A percentile compares a stretch with the other conserved stretches of the same genome.
These are phyloP conservation scores for Butastur rufipennis DNA, from an alignment of 2,113 vertebrate genomes.

Conservation along the genomic window DNA sequence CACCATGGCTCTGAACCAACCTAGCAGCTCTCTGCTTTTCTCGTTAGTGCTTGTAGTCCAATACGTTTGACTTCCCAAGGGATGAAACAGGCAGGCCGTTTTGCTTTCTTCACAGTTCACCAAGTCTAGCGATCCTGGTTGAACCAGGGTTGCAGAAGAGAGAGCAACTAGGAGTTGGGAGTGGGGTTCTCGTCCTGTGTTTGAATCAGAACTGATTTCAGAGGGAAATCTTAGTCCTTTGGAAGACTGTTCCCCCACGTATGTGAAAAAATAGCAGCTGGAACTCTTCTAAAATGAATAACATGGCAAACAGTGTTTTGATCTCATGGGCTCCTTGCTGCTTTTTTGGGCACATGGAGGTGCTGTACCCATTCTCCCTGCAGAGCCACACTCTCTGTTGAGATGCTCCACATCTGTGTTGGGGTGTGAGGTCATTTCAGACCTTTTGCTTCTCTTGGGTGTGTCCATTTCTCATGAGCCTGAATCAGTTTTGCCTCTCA, in stretches of 20 bases:
- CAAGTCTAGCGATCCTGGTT: not conserved
- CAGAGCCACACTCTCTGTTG: not conserved
- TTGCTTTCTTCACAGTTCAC: not conserved
- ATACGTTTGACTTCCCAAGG: not conserved
- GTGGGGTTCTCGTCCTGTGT: not conserved
- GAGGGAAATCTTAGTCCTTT: not conserved
- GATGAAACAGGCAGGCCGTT: no score
- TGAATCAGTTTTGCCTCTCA: not conserved
- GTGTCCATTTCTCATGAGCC: not conserved
- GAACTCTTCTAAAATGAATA: not conserved
- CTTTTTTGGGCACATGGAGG: not conserved
- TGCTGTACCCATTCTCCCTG: not conserved
- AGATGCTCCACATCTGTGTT: not conserved
- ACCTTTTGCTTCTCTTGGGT: not conserved
- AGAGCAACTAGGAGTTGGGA: not conserved
- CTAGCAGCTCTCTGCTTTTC: not conserved
- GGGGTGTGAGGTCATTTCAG: not conserved
- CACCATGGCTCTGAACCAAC: not conserved
- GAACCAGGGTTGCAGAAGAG: not conserved
- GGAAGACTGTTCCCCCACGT: not conserved
- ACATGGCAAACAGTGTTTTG: not conserved
- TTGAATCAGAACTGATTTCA: not conserved
- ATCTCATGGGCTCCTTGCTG: not conserved
- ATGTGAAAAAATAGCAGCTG: not conserved
- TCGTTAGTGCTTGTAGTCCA: not conserved